Percentiles rank a stretch among this genome's conserved stretches.
phyloP scores from a whole-genome alignment of 1,140 invertebrate genomes.

The Drosophila busckii region DNA sequence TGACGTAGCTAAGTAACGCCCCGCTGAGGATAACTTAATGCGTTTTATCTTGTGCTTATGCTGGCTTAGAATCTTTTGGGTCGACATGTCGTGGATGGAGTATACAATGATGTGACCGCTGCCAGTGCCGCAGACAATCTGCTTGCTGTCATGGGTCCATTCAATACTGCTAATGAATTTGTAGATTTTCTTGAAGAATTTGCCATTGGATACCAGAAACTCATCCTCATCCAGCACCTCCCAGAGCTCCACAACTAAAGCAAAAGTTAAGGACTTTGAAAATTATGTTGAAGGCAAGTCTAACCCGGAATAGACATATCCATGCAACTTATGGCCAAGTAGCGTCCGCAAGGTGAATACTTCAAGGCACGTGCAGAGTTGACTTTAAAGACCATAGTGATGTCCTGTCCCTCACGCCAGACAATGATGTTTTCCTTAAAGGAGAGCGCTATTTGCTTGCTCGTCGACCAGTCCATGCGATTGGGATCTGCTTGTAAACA shows the following conservation, averaged over 20 bases:
- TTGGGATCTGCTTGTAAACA: constrained; percentile 59
- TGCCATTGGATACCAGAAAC: constrained; percentile 46
- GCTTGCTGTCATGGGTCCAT: constrained; percentile 44
- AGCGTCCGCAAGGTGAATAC: constrained; percentile 57
- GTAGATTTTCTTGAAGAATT: constrained; percentile 37
- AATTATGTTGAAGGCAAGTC: no score
- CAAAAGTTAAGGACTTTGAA: no score
- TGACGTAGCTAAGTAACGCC: constrained; percentile 59
- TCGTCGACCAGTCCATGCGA: constrained; percentile 65
- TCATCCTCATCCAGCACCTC: constrained; percentile 30
- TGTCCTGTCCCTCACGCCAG: constrained; percentile 53
- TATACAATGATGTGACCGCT: constrained; percentile 45
- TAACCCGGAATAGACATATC: constrained; percentile 46
- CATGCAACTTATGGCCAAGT: constrained; percentile 59
- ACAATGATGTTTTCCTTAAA: constrained; percentile 61
- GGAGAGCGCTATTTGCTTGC: constrained; percentile 61
- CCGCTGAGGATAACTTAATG: constrained; percentile 52
- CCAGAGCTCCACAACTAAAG: constrained; percentile 64
- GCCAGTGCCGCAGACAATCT: constrained; percentile 55
- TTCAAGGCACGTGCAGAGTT: constrained; percentile 45
- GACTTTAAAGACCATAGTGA: constrained; percentile 60
- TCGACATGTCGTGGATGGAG: constrained; percentile 16
- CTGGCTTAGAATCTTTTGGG: constrained; percentile 19
- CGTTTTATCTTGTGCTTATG: constrained; percentile 38
- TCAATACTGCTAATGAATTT: constrained; percentile 50